Percentiles rank a stretch among this genome's conserved stretches.
Conservation (phyloP, 2,888 invertebrate genomes). For the Metacarcinus magister region DNA sequence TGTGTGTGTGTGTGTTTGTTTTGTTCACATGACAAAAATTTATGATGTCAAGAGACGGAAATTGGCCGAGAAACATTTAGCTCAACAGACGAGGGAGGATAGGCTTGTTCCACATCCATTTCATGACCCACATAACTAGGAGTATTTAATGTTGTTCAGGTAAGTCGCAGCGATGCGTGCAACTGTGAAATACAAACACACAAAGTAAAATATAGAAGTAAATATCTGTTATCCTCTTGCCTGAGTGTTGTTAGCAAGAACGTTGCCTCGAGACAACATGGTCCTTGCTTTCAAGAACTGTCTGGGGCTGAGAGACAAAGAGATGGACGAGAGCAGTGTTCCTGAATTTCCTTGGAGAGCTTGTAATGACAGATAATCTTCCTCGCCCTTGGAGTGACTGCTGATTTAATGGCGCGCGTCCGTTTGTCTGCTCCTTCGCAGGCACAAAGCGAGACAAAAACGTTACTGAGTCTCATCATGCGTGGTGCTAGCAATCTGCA, state of each 20-base stretch:
- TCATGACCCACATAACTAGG: background rate
- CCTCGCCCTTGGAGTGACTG: background rate
- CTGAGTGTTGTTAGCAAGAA: background rate
- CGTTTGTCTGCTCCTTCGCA: background rate
- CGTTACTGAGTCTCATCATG: background rate
- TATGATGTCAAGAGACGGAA: background rate
- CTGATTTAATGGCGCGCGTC: background rate
- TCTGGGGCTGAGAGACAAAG: background rate
- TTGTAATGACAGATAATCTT: background rate
- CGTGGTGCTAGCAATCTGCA: background rate
- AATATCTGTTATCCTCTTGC: background rate
- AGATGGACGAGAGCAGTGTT: background rate
- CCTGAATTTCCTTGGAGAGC: background rate
- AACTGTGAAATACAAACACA: background rate
- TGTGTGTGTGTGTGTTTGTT: constrained; percentile 30
- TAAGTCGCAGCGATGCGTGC: background rate
- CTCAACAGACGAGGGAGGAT: background rate
- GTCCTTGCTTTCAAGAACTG: background rate
- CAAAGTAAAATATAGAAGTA: background rate
- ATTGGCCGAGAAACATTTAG: background rate
- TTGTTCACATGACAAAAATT: background rate
- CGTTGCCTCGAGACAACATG: background rate
- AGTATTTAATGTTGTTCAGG: background rate
- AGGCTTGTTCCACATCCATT: background rate
- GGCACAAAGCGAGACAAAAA: background rate